Base-by-base conservation (phyloP, 1,140 invertebrate species). In the Aphelinus atriplicis region DNA sequence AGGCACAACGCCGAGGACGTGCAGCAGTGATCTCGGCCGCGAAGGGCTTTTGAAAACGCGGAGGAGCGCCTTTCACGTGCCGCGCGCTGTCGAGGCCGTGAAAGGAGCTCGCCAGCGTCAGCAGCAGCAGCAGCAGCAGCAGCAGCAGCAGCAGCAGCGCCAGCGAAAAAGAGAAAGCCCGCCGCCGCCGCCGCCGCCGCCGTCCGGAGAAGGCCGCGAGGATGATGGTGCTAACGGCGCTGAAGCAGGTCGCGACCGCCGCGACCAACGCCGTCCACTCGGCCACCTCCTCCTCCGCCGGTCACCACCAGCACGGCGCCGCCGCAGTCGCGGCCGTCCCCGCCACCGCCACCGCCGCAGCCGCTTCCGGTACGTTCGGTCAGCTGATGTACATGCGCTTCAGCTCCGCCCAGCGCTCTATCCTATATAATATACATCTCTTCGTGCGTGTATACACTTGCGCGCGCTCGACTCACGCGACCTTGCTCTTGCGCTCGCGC, bases 141-240 rank as follows among this genome's bases (percentile, higher is more conserved):
- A 55, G 64, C 10, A n/a, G 26, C 7, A 47, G 47, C 7, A 42
- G 42, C 42, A 3, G 7, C 6, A 7, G 9, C 45, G 5, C 26
- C 26, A 26, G 26, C 26, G 26, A 26, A 26, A 26, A 26, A 26
- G 26, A 26, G 26, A 26, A 26, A 26, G 26, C 26, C 26, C 26
- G 26, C 26, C 26, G 26, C 26, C 26, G 26, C 0, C 26, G 26
- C 26, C 26, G 26, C 26, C 26, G 26, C 26, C 26, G 26, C 26
- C 26, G 26, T 26, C 26, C 26, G 51, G 9, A 53, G 47, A 46
- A 7, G 10, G 56, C 63, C 42, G 62, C 7, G 45, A 77, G n/a
- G 74, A 86, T 86, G 84, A 81, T 86, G 81, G 84, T 86, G 76
- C 81, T 86, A 80, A 84, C 82, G 73, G 84, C 84, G 1, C 68